Conservation (phyloP, 2,888 invertebrate genomes). For the Protodeltote pygarga region DNA sequence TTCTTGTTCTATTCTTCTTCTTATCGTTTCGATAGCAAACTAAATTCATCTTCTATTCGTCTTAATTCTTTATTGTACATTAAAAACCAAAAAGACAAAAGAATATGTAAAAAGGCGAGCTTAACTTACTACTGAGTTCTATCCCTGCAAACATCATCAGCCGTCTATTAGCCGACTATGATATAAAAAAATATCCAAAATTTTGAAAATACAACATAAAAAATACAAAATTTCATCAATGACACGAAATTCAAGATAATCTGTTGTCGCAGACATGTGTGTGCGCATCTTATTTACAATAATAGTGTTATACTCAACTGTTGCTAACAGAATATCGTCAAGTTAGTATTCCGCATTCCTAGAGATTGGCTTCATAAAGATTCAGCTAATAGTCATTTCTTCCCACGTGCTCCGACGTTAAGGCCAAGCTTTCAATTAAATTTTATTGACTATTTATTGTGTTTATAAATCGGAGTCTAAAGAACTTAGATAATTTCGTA, state of each 20-base stretch:
- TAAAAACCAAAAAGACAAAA: too few relatives aligned
- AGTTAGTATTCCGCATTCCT: constrained; percentile 72
- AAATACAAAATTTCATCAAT: constrained; percentile 35
- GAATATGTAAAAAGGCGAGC: too few relatives aligned
- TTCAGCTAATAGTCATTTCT: constrained; percentile 69
- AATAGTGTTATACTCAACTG: constrained; percentile 42
- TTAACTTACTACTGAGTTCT: too few relatives aligned
- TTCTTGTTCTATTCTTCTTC: too few relatives aligned
- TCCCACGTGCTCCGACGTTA: constrained; percentile 69
- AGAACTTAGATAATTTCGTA: too few relatives aligned
- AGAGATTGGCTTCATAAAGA: constrained; percentile 70
- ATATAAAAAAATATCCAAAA: too few relatives aligned
- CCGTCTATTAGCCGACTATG: too few relatives aligned
- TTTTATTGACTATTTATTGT: constrained; percentile 5
- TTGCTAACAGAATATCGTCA: constrained; percentile 57
- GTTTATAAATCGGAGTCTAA: too few relatives aligned
- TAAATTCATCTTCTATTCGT: too few relatives aligned
- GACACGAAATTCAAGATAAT: constrained; percentile 25
- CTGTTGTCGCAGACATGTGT: constrained; percentile 14
- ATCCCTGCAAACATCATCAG: too few relatives aligned
- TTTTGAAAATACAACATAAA: constrained; percentile 7
- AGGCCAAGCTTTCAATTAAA: constrained; percentile 53
- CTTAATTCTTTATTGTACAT: too few relatives aligned
- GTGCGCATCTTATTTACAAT: constrained; percentile 35
- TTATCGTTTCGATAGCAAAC: too few relatives aligned